Conservation (phyloP, 2,797 vertebrate genomes). For the Botia kubotai region DNA sequence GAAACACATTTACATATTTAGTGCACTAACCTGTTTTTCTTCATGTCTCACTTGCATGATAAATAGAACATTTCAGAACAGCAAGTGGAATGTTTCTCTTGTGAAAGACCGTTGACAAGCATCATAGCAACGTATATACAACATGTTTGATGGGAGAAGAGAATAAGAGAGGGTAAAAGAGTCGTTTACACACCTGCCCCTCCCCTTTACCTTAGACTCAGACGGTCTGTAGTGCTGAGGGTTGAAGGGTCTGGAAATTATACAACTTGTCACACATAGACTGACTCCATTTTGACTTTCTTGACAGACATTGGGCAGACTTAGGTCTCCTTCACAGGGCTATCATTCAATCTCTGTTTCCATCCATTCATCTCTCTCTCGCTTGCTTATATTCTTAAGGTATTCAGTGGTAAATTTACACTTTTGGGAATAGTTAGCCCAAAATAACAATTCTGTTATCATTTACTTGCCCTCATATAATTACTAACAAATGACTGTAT, state of each 20-base stretch:
- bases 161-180: constrained; percentile 14
- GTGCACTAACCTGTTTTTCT: constrained; percentile 54
- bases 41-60: constrained; percentile 35
- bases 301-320: constrained; percentile 57
- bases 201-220: constrained; percentile 29
- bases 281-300: constrained; percentile 33
- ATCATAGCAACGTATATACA: constrained; percentile 19
- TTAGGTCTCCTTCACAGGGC: constrained; percentile 29
- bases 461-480: neutral
- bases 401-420: neutral
- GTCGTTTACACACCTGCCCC: constrained; percentile 12
- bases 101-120: constrained; percentile 43
- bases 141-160: constrained; percentile 15
- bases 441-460: neutral
- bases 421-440: neutral
- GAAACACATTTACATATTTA: constrained; percentile 51
- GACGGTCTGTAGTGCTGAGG: constrained; percentile 34
- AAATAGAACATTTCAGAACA: constrained; percentile 37
- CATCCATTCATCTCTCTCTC: neutral
- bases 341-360: constrained; percentile 36
- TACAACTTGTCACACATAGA: constrained; percentile 52
- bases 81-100: constrained; percentile 40
- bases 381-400: neutral
- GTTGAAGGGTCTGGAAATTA: constrained; percentile 60
- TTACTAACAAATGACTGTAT: neutral